Evolutionary conservation across 2,113 vertebrate genomes (phyloP).

Genomic region (Hyla sarda): DNA sequence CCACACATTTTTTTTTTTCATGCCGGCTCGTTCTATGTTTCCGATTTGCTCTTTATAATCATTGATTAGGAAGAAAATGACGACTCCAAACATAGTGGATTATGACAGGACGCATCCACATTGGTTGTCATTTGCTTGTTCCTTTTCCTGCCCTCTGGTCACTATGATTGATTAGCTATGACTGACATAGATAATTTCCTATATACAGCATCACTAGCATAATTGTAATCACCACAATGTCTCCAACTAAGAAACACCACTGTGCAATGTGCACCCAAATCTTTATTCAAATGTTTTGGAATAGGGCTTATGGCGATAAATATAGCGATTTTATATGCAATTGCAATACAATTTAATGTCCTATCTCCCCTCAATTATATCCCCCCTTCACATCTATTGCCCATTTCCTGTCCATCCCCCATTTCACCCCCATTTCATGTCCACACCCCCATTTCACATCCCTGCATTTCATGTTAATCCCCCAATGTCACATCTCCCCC

Average conservation of each 20-base stretch:
- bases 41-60: conserved; percentile 19
- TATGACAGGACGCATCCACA: background rate
- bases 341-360: no score
- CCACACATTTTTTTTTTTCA: background rate
- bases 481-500: no score
- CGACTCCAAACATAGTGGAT: background rate
- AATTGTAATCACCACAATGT: background rate
- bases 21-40: background rate
- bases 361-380: no score
- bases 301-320: no score
- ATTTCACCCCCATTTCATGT: no score
- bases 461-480: no score
- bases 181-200: background rate
- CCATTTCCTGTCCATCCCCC: no score
- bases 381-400: no score
- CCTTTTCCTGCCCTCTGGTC: conserved; percentile 1
- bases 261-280: background rate
- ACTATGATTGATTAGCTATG: conserved; percentile 38
- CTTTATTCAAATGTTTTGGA: no score
- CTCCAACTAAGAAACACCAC: background rate
- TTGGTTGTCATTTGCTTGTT: conserved; percentile 26
- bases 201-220: conserved; percentile 7
- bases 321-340: no score
- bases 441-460: no score
- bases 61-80: conserved; percentile 27